Evolutionary conservation across 2,797 vertebrate genomes (phyloP).

Genomic region (Podargus strigoides): DNA sequence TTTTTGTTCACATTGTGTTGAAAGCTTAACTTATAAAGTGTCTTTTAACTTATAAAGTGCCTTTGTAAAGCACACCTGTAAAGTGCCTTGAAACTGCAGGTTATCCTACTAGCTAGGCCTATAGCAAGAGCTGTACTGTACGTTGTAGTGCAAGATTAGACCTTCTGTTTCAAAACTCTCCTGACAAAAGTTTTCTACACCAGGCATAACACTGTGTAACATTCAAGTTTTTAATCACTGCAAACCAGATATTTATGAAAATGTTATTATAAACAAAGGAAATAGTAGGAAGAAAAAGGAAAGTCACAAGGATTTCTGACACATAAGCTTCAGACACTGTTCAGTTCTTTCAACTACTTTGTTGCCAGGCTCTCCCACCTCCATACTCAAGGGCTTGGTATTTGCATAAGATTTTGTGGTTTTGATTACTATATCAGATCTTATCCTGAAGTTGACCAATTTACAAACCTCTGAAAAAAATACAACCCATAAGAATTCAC

Average conservation of each 20-base stretch:
- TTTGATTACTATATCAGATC: background rate
- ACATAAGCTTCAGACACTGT: background rate
- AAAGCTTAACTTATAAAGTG: background rate
- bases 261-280: background rate
- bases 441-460: background rate
- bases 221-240: background rate
- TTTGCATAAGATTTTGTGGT: background rate
- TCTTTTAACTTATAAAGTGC: background rate
- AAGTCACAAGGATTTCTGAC: background rate
- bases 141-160: background rate
- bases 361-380: background rate
- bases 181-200: background rate
- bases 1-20: background rate
- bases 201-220: background rate
- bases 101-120: background rate
- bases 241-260: background rate
- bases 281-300: background rate
- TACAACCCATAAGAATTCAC: background rate
- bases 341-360: background rate
- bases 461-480: background rate
- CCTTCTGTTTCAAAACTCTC: background rate
- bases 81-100: background rate
- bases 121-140: background rate
- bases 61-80: background rate
- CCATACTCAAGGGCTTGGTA: background rate